Percentiles rank a stretch among this genome's conserved stretches.
phyloP scores from a whole-genome alignment of 2,113 vertebrate genomes.

The Corythornis vintsioides region DNA sequence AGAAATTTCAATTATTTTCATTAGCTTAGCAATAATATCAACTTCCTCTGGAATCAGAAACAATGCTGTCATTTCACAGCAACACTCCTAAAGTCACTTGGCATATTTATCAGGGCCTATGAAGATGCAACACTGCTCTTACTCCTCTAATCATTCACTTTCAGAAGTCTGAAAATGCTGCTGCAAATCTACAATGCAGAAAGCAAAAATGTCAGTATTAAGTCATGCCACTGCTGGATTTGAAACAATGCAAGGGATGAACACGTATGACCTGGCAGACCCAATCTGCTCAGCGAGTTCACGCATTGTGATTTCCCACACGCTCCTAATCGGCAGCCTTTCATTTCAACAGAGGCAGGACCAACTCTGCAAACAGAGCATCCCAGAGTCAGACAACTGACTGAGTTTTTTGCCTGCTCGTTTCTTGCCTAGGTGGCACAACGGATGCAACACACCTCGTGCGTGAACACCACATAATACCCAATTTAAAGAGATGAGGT shows the following conservation, averaged over 20 bases:
- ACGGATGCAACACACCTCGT: background rate
- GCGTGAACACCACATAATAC: background rate
- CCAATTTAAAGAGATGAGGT: conserved; percentile 21
- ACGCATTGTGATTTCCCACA: background rate
- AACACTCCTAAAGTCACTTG: background rate
- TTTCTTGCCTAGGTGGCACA: conserved; percentile 22
- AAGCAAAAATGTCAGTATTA: background rate
- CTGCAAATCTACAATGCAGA: background rate
- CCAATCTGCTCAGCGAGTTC: background rate
- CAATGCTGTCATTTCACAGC: background rate
- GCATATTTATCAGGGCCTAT: background rate
- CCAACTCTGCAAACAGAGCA: background rate
- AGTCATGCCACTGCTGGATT: background rate
- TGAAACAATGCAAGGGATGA: background rate
- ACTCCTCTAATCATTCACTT: background rate
- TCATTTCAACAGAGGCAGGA: background rate
- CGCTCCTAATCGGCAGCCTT: background rate
- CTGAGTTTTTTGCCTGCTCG: background rate
- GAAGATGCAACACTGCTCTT: background rate
- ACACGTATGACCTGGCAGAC: background rate
- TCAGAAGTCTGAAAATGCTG: background rate
- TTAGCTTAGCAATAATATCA: conserved; percentile 7
- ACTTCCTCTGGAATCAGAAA: background rate
- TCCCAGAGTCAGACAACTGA: background rate
- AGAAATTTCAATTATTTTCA: background rate